Evolutionary conservation across 2,113 vertebrate species (phyloP).

Genomic region (Electrona antarctica): DNA sequence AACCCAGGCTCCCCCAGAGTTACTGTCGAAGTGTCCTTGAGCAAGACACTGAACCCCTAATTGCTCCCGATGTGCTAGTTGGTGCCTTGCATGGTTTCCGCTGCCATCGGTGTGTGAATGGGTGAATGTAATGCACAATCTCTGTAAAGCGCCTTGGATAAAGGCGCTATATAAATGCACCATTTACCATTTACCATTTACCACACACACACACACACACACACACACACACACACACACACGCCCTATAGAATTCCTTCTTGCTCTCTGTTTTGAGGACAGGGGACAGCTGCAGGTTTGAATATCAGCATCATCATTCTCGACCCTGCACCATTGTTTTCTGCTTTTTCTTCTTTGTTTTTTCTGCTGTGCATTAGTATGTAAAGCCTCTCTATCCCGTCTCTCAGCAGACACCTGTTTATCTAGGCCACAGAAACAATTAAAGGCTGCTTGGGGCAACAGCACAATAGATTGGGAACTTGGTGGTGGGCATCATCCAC

Average conservation of each 20-base stretch:
- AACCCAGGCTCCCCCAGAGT: no score
- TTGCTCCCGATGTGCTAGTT: no score
- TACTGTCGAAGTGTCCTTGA: no score
- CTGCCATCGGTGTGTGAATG: no score
- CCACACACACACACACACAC: no score
- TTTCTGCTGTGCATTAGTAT: slow-evolving; percentile 42
- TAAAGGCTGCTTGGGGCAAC: neutral
- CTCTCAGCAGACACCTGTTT: slow-evolving; percentile 27
- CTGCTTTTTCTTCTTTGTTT: slow-evolving; percentile 23
- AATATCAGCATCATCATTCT: neutral
- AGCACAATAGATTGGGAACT: neutral
- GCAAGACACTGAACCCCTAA: no score
- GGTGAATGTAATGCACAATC: no score
- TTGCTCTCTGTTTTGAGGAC: slow-evolving; percentile 39
- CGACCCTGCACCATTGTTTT: neutral
- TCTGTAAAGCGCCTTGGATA: no score
- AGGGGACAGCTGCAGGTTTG: slow-evolving; percentile 48
- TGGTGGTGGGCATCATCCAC: neutral
- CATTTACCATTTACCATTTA: no score
- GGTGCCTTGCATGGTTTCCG: no score
- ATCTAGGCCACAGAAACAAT: slow-evolving; percentile 4
- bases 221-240: no score
- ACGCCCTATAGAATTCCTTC: neutral
- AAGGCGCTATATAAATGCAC: no score
- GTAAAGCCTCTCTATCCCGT: slow-evolving; percentile 19